phyloP scores from a whole-genome alignment of 2,797 vertebrate species.

The Acridotheres tristis region DNA sequence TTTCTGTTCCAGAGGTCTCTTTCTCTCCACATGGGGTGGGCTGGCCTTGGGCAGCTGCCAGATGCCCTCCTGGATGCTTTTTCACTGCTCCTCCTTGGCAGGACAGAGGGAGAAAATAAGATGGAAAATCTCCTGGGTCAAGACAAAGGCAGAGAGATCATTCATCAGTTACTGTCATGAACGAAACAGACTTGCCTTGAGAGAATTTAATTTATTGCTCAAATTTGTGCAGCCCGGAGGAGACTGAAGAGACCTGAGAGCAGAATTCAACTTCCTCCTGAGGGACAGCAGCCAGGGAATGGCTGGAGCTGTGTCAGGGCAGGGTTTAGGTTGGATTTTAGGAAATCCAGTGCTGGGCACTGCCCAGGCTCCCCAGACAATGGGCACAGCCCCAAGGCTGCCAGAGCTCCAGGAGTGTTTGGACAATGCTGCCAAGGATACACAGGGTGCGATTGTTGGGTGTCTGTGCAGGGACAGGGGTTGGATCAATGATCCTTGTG shows the following conservation, averaged over 20 bases:
- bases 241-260: not conserved
- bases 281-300: not conserved
- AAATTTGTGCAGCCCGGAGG: not conserved
- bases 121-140: not conserved
- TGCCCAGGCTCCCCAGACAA: not conserved
- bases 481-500: accelerated
- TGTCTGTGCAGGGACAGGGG: not conserved
- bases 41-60: not conserved
- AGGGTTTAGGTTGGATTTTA: accelerated
- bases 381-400: accelerated
- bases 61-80: not conserved
- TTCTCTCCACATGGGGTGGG: not conserved
- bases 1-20: not conserved
- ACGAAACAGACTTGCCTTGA: not conserved
- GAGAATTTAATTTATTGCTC: not conserved
- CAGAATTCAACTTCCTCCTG: not conserved
- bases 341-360: not conserved
- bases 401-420: not conserved
- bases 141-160: not conserved
- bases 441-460: accelerated
- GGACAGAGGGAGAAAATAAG: not conserved
- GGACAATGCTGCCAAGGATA: accelerated
- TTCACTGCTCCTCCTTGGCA: not conserved
- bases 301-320: not conserved
- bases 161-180: not conserved